Conservation (phyloP, 2,888 invertebrate species). For the Cephus sareptanus region DNA sequence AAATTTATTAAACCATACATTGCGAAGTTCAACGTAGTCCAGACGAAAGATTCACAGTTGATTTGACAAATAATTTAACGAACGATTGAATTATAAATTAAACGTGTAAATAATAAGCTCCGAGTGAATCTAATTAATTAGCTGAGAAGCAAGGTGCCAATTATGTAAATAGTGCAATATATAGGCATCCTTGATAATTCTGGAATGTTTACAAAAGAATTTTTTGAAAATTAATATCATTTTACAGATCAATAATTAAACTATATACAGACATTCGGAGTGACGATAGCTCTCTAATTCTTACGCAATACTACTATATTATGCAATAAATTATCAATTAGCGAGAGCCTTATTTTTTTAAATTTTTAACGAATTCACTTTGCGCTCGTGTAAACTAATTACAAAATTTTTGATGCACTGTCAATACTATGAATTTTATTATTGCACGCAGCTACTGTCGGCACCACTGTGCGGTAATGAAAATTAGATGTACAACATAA, state of each 20-base stretch:
- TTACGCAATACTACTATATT: background rate
- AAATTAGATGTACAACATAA: background rate
- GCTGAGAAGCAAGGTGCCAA: background rate
- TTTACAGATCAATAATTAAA: background rate
- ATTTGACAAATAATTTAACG: background rate
- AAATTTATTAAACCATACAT: background rate
- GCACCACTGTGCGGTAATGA: background rate
- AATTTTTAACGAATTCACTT: background rate
- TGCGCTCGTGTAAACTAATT: background rate
- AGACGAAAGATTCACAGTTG: background rate
- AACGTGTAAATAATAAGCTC: background rate
- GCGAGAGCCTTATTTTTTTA: background rate
- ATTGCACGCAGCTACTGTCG: background rate
- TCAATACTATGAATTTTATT: background rate
- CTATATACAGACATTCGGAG: background rate
- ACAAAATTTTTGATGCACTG: background rate
- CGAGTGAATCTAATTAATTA: background rate
- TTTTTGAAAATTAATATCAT: background rate
- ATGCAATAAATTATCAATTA: background rate
- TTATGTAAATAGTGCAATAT: background rate
- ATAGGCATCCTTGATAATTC: background rate
- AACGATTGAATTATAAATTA: background rate
- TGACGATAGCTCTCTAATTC: background rate
- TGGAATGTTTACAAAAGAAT: background rate
- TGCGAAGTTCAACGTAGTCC: background rate